phyloP scores from a whole-genome alignment of 2,113 vertebrate species.

The Tor tambroides region DNA sequence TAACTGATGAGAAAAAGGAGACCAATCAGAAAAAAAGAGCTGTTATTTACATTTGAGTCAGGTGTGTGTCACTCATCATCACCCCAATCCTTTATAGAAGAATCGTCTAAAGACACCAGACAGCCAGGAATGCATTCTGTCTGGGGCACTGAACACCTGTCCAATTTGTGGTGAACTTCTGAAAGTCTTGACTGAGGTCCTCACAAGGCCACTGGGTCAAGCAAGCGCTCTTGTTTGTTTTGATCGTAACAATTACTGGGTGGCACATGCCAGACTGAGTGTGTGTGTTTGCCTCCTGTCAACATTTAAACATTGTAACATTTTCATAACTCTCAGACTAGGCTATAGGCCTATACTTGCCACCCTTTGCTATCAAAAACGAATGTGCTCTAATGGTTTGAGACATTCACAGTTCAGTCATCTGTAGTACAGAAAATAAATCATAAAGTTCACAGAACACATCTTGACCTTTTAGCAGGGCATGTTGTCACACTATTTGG shows the following conservation, averaged over 20 bases:
- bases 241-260: neutral
- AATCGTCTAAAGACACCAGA: neutral
- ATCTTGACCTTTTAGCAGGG: too few relatives aligned
- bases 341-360: too few relatives aligned
- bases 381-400: too few relatives aligned
- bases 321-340: neutral
- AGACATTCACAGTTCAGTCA: too few relatives aligned
- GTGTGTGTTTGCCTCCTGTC: neutral
- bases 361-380: too few relatives aligned
- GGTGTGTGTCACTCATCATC: neutral
- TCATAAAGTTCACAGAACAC: too few relatives aligned
- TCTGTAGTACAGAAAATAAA: too few relatives aligned
- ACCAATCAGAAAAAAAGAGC: neutral
- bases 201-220: neutral
- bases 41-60: neutral
- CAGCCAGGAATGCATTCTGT: neutral
- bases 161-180: neutral
- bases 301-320: slow-evolving; percentile 10
- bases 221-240: neutral
- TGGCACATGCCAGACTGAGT: neutral
- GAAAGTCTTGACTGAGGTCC: neutral
- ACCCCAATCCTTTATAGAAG: neutral
- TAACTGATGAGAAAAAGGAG: neutral
- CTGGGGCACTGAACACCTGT: neutral
- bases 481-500: too few relatives aligned